Evolutionary conservation across 2,113 vertebrate species (phyloP).

Genomic region (Ranitomeya imitator): DNA sequence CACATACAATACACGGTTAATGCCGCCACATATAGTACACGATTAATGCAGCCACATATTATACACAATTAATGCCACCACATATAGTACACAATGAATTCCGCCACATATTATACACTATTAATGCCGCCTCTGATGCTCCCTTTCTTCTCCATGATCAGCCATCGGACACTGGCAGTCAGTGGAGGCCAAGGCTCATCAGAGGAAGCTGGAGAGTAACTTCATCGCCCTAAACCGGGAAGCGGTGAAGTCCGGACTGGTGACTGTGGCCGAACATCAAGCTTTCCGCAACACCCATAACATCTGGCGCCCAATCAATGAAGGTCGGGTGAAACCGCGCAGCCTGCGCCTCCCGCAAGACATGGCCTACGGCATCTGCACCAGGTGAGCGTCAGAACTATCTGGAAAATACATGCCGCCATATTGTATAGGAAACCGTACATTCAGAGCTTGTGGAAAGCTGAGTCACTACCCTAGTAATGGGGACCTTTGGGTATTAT

Average conservation of each 20-base stretch:
- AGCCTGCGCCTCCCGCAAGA: slow-evolving; percentile 59
- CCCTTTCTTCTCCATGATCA: slow-evolving; percentile 67
- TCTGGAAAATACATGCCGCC: background rate
- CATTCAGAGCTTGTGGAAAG: too few relatives aligned
- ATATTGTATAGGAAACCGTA: background rate
- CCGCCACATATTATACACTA: too few relatives aligned
- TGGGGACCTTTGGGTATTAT: background rate
- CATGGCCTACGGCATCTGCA: slow-evolving; percentile 70
- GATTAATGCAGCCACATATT: too few relatives aligned
- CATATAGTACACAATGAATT: too few relatives aligned
- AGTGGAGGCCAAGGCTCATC: slow-evolving; percentile 53
- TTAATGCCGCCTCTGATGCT: too few relatives aligned
- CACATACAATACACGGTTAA: too few relatives aligned
- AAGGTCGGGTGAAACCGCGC: slow-evolving; percentile 25
- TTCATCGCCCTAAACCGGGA: slow-evolving; percentile 78
- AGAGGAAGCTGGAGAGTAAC: slow-evolving; percentile 64
- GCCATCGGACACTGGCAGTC: slow-evolving; percentile 81
- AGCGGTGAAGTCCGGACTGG: slow-evolving; percentile 75
- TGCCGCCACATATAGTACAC: too few relatives aligned
- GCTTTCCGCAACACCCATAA: slow-evolving; percentile 75
- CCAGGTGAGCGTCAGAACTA: slow-evolving; percentile 70
- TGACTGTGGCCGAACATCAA: slow-evolving; percentile 73
- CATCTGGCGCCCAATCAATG: slow-evolving; percentile 58
- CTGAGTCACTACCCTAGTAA: too few relatives aligned
- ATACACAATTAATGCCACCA: too few relatives aligned